Conservation (phyloP, 2,888 invertebrate species). For the Arge pagana region DNA sequence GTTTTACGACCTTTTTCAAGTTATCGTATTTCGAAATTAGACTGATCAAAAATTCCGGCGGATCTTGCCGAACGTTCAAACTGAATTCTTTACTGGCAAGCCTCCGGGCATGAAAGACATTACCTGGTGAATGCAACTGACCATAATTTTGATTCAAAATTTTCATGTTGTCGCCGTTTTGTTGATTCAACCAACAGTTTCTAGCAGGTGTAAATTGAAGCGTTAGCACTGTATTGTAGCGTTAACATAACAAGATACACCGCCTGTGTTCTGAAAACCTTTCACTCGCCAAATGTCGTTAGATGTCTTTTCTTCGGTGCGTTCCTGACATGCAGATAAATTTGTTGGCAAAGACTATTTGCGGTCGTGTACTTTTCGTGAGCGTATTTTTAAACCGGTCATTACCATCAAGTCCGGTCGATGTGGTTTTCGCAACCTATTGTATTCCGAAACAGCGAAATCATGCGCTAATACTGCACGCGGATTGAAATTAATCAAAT, state of each 20-base stretch:
- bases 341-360: slow-evolving; percentile 13
- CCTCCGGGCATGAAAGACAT: slow-evolving; percentile 4
- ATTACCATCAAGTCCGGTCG: slow-evolving; percentile 24
- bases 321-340: background rate
- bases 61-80: no score
- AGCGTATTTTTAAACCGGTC: slow-evolving; percentile 2
- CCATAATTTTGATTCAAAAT: background rate
- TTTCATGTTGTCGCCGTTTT: background rate
- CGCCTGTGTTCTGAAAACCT: slow-evolving; percentile 20
- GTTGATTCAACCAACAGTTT: background rate
- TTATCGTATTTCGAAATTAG: no score
- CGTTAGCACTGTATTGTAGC: slow-evolving; percentile 20
- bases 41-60: no score
- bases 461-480: slow-evolving; percentile 24
- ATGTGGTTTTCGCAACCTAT: slow-evolving; percentile 30
- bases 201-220: slow-evolving; percentile 9
- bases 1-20: no score
- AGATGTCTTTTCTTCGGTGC: background rate
- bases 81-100: no score
- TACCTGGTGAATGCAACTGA: background rate
- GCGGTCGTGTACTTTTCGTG: slow-evolving; percentile 17
- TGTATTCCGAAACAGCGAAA: slow-evolving; percentile 34
- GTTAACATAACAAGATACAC: slow-evolving; percentile 20
- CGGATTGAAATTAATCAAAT: slow-evolving; percentile 35
- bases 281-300: background rate